Evolutionary conservation across 2,113 vertebrate species (phyloP).

Genomic region (Eptatretus burgeri): DNA sequence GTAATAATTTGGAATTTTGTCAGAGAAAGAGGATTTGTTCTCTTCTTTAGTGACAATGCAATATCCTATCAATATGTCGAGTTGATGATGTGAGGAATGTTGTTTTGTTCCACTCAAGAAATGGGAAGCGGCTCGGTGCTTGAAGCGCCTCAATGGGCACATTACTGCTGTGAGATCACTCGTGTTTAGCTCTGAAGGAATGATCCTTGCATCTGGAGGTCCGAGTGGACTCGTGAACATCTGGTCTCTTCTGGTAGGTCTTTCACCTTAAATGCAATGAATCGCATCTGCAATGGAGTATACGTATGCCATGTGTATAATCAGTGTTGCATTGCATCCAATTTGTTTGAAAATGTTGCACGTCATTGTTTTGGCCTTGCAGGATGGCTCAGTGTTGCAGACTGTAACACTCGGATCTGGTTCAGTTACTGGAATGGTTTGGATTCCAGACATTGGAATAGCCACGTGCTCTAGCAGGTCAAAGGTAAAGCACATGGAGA

Average conservation of each 20-base stretch:
- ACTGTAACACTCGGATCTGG: conserved; percentile 70
- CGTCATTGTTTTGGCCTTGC: conserved; percentile 9
- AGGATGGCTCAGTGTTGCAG: conserved; percentile 78
- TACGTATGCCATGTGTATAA: not conserved
- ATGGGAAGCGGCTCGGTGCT: conserved; percentile 22
- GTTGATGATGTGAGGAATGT: conserved; percentile 10
- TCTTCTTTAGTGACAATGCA: no score
- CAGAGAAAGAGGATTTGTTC: no score
- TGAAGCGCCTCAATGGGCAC: conserved; percentile 59
- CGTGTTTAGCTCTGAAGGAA: conserved; percentile 59
- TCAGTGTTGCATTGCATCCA: not conserved
- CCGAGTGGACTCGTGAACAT: conserved; percentile 82
- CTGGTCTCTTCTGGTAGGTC: conserved; percentile 73
- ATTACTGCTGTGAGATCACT: conserved; percentile 62
- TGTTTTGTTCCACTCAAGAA: conserved; percentile 26
- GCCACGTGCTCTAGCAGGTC: conserved; percentile 85
- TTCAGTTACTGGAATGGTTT: conserved; percentile 57
- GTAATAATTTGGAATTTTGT: no score
- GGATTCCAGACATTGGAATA: conserved; percentile 85
- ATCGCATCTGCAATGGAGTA: not conserved
- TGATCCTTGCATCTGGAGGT: conserved; percentile 57
- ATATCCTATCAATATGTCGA: not conserved
- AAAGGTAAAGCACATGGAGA: conserved; percentile 25
- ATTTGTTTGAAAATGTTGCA: not conserved
- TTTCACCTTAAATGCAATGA: not conserved